These are phyloP conservation scores for Andrena haemorrhoa DNA, from an alignment of 2,888 invertebrate species.

Conservation along the genomic window DNA sequence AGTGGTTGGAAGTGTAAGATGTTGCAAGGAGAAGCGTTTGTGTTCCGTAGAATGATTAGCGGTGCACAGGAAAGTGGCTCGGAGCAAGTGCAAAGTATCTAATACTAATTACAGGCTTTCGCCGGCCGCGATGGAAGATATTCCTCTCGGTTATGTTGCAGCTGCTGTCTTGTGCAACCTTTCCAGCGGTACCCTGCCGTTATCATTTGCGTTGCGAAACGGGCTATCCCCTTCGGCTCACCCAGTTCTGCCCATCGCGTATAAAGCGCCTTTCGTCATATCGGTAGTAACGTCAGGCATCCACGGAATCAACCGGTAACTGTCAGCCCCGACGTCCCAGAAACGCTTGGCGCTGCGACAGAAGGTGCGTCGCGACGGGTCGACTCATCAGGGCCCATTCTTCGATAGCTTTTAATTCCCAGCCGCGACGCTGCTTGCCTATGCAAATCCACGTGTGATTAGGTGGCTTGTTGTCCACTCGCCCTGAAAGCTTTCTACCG, in stretches of 20 bases:
- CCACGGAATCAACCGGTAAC: not conserved
- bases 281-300: not conserved
- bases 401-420: constrained; percentile 29
- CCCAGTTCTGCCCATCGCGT: not conserved
- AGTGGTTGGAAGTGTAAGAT: not conserved
- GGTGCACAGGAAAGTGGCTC: not conserved
- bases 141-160: constrained; percentile 10
- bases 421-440: constrained; percentile 21
- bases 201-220: constrained; percentile 5
- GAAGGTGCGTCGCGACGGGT: not conserved
- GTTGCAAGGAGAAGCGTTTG: not conserved
- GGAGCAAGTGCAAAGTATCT: constrained; percentile 20
- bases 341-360: not conserved
- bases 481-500: constrained; percentile 37
- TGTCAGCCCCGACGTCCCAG: not conserved
- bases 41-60: constrained; percentile 2
- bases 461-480: constrained; percentile 49
- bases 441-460: constrained; percentile 58
- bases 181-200: not conserved
- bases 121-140: constrained; percentile 12
- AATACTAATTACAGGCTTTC: constrained; percentile 15
- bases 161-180: not conserved
- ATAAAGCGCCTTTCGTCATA: not conserved
- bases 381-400: constrained; percentile 7
- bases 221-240: not conserved